These are phyloP conservation scores for Paraescarpia echinospica DNA, from an alignment of 1,140 invertebrate species.

Conservation along the genomic window DNA sequence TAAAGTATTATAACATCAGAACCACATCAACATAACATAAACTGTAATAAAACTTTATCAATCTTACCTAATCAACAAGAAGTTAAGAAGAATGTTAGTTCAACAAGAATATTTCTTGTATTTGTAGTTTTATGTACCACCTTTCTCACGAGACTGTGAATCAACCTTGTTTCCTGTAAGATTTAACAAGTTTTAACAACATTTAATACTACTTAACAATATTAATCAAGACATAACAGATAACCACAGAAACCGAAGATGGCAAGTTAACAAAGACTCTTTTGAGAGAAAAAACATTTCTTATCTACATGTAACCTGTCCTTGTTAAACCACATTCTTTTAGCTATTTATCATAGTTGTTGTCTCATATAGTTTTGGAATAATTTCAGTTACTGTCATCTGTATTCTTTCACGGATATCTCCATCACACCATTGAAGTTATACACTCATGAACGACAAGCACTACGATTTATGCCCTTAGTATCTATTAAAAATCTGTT, in stretches of 20 bases:
- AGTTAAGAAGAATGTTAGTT: not conserved
- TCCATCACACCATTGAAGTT: not conserved
- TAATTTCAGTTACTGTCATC: slow-evolving; percentile 7
- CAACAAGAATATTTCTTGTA: not conserved
- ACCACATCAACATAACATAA: not conserved
- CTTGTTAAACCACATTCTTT: too few relatives aligned
- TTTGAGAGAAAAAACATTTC: too few relatives aligned
- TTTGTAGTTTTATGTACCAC: not conserved
- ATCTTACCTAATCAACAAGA: not conserved
- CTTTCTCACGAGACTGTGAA: not conserved
- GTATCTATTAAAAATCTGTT: not conserved
- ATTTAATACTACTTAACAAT: not conserved
- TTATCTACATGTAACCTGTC: too few relatives aligned
- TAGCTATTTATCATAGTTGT: not conserved
- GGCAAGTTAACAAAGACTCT: too few relatives aligned
- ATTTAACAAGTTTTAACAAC: not conserved
- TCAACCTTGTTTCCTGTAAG: not conserved
- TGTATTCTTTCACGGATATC: not conserved
- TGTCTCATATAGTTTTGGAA: not conserved
- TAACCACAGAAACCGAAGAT: too few relatives aligned
- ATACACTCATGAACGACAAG: not conserved
- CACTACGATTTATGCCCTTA: too few relatives aligned
- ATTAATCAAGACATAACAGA: too few relatives aligned
- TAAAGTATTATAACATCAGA: not conserved
- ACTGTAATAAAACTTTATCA: not conserved